Evolutionary conservation across 2,113 vertebrate genomes (phyloP), one percentile per base, ranked within the genome.

Genomic region (Romanogobio albipinnatus): DNA sequence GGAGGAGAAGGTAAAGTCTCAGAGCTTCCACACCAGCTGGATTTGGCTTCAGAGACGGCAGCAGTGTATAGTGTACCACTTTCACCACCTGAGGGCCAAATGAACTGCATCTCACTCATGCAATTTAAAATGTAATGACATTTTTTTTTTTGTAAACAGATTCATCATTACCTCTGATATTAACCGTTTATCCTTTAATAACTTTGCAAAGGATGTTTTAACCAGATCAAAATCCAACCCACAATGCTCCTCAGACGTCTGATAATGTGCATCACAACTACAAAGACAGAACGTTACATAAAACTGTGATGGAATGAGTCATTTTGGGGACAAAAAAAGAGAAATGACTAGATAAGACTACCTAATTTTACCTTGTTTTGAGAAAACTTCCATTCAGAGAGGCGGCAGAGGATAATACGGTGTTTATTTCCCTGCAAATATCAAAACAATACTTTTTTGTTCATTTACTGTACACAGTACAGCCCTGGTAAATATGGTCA

Each of bases 341-440:
- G 10, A 39, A 47, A 62, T 1, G 3, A 62, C 5, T 29, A n/a
- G 5, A 51, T 9, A 33, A 9, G 14, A 29, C 24, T 17, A 51
- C 7, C 1, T 53, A 9, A 51, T 51, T 29, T 53, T 76, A 91
- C 90, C 88, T 86, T 76, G 43, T 85, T n/a, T 85, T 81, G 62
- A 91, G 87, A 75, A 90, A 91, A 83, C 89, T 90, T 56, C 86
- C 87, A 76, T 90, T 91, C 68, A 91, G 26, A 81, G 79, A 85
- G 19, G 88, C 85, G 9, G 82, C 36, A 51, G 90, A 91, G 13
- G 90, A 90, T 61, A 90, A 90, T 9, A 88, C 78, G 47, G 9
- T 47, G 61, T 80, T 90, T 61, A 91, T 90, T 83, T 89, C 82
- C 19, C 90, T 91, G 68, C 22, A 85, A 88, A 68, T 24, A 13